Percentiles rank a stretch among this genome's conserved stretches.
These are phyloP conservation scores for Aldabrachelys gigantea DNA, from an alignment of 2,113 vertebrate species.

Conservation along the genomic window DNA sequence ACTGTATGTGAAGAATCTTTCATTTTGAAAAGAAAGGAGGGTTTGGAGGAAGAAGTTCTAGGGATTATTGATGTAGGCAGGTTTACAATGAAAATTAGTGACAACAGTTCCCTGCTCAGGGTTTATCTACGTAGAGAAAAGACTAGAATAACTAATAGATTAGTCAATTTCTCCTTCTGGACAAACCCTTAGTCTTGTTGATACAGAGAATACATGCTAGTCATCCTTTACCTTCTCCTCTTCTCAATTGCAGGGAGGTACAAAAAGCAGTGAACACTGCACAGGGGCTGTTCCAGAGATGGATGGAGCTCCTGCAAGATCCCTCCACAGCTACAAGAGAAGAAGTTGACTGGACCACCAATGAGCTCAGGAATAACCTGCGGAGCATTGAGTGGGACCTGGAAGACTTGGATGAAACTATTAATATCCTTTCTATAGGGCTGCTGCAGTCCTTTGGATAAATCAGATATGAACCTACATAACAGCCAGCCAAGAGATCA, in stretches of 20 bases:
- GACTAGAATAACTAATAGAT: not conserved
- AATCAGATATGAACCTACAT: not conserved
- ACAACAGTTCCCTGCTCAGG: not conserved
- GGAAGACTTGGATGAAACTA: constrained; percentile 97
- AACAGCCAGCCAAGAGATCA: not conserved
- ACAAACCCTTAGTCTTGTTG: not conserved
- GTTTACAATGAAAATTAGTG: not conserved
- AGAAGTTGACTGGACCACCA: constrained; percentile 98
- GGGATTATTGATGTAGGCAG: not conserved
- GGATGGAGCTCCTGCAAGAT: constrained; percentile 90
- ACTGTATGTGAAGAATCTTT: not conserved
- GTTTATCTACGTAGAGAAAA: not conserved
- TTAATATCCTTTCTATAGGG: constrained; percentile 91
- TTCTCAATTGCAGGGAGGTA: constrained; percentile 85
- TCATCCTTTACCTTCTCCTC: not conserved
- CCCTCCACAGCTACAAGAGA: constrained; percentile 89
- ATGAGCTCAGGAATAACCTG: constrained; percentile 96
- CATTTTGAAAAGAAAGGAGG: not conserved
- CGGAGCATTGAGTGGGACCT: constrained; percentile 99
- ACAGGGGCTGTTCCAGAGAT: constrained; percentile 95
- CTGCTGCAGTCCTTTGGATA: not conserved
- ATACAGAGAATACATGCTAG: not conserved
- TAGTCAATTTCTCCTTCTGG: not conserved
- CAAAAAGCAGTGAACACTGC: constrained; percentile 97
- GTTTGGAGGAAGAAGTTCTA: not conserved